Base-by-base conservation (phyloP, 2,113 vertebrate genomes). In the Catagonus wagneri region DNA sequence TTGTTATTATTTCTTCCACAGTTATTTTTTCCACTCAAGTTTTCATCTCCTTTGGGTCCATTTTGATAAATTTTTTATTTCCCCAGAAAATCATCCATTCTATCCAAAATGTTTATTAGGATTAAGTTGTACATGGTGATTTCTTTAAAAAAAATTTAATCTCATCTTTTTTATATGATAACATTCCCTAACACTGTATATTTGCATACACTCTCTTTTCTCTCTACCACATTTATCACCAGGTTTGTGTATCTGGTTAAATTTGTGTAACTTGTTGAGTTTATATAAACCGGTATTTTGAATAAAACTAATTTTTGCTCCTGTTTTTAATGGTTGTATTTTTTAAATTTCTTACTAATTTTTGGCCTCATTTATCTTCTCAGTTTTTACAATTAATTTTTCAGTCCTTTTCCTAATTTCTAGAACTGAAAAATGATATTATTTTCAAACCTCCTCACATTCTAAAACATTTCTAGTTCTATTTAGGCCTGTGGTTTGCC, bases 221-320 rank as follows among this genome's bases (percentile, higher is more conserved):
- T 75, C 23, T 94, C 72, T 74, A 8, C 17, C 23, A 88, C 29
- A 22, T 29, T 44, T 69, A 79, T 39, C 66, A 66, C 54, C 65
- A 58, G 11, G 3, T 79, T 66, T 94, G n/a, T 72, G 32, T 89
- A 79, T 78, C 34, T 72, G 25, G 44, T n/a, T 72, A 29, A 74
- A 66, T 66, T 52, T 79, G 2, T 74, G 74, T 27, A 89, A 94
- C 23, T 71, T 23, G 54, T 72, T 63, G 39, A 91, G 23, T 83
- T 83, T 92, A 54, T 58, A 27, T n/a, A 79, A 92, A 52, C 36
- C 79, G 39, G 25, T 84, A 71, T 60, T 94, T 92, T 81, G 13
- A 92, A 36, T 72, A 71, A 89, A 94, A 92, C 50, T 71, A 72
- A 84, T 89, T 92, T 65, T 32, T 79, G 16, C 39, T 13, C 6